A percentile compares a stretch with the other conserved stretches of the same genome.
These are phyloP conservation scores for Bucorvus abyssinicus DNA, from an alignment of 2,797 vertebrate species.

Conservation along the genomic window DNA sequence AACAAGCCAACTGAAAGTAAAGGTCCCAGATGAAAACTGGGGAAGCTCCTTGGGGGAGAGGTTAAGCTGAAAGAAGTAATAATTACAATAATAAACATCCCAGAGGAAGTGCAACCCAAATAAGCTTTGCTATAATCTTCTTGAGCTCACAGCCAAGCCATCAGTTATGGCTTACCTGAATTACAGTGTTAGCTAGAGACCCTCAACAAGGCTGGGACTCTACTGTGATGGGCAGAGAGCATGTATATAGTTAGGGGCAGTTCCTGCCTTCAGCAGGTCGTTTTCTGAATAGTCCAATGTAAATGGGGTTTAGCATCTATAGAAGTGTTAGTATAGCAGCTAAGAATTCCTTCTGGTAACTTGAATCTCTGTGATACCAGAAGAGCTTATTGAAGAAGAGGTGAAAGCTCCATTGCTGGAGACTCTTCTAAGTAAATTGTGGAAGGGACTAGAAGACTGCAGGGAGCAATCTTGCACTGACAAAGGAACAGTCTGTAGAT, in stretches of 20 bases:
- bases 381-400: neutral
- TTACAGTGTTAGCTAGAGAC: neutral
- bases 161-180: neutral
- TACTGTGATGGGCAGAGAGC: neutral
- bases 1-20: neutral
- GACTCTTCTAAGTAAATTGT: neutral
- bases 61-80: neutral
- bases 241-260: neutral
- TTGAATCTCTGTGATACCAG: neutral
- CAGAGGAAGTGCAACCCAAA: neutral
- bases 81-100: neutral
- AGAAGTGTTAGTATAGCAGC: neutral
- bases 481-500: neutral
- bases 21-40: neutral
- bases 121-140: neutral
- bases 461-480: neutral
- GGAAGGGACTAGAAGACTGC: neutral
- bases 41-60: neutral
- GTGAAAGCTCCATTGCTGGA: neutral
- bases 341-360: neutral
- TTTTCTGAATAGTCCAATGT: neutral
- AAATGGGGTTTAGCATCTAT: neutral
- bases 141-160: neutral
- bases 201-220: neutral
- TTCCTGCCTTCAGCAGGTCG: neutral